These are phyloP conservation scores for Hippolais icterina DNA, from an alignment of 2,113 vertebrate genomes.

Conservation along the genomic window DNA sequence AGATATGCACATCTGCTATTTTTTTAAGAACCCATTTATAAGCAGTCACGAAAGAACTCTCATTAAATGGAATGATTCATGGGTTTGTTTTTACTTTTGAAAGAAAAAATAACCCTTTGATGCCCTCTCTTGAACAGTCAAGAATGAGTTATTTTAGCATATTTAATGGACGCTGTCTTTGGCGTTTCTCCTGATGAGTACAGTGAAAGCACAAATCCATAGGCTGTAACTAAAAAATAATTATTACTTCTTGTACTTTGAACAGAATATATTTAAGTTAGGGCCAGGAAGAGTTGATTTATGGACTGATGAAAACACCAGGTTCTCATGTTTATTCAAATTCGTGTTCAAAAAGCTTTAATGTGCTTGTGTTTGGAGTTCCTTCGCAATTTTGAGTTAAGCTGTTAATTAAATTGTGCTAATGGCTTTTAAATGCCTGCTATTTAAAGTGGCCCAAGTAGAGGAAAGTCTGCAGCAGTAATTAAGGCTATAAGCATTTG, in stretches of 20 bases:
- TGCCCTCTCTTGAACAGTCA: background rate
- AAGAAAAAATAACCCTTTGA: background rate
- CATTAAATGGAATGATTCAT: background rate
- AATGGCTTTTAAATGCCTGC: background rate
- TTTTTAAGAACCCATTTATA: background rate
- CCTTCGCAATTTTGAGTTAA: conserved; percentile 14
- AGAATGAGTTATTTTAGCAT: background rate
- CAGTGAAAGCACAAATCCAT: background rate
- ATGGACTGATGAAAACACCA: background rate
- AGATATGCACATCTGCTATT: background rate
- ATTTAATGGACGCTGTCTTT: background rate
- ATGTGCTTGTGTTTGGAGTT: background rate
- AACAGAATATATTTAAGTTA: background rate
- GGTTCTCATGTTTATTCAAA: background rate
- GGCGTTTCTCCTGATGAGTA: background rate
- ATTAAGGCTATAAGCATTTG: background rate
- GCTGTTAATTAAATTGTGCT: conserved; percentile 7
- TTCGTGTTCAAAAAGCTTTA: background rate
- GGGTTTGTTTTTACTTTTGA: background rate
- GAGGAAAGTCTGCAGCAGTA: background rate
- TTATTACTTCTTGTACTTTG: background rate
- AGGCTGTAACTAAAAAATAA: background rate
- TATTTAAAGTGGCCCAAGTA: background rate
- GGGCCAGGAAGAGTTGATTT: background rate
- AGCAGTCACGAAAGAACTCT: background rate